These are phyloP conservation scores for Thunnus albacares DNA, from an alignment of 2,797 vertebrate species.

Conservation along the genomic window DNA sequence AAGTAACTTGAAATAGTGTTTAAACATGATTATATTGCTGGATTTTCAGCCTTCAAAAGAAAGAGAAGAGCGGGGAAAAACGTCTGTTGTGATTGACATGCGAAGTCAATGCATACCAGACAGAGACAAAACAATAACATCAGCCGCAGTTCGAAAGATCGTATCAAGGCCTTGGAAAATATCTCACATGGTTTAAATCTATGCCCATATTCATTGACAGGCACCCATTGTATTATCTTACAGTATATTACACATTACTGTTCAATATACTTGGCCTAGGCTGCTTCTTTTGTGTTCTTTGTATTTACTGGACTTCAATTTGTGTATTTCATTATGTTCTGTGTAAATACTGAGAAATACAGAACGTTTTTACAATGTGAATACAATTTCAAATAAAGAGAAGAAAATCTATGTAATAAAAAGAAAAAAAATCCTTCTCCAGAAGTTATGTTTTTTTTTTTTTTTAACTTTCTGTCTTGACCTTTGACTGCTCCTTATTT, in stretches of 20 bases:
- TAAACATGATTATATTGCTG: conserved; percentile 50
- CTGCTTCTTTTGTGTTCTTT: conserved; percentile 12
- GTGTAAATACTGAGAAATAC: conserved; percentile 21
- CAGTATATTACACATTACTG: conserved; percentile 44
- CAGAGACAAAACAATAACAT: conserved; percentile 80
- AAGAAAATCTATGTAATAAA: neutral
- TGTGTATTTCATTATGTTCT: neutral
- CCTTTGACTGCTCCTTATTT: conserved; percentile 67
- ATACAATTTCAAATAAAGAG: neutral
- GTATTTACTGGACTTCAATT: conserved; percentile 6
- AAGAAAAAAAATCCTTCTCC: neutral
- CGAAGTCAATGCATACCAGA: conserved; percentile 69
- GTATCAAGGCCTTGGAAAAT: conserved; percentile 67
- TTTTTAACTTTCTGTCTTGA: conserved; percentile 33
- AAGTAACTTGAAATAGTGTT: conserved; percentile 52
- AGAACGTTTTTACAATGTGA: neutral
- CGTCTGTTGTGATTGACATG: conserved; percentile 64
- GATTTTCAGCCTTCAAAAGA: conserved; percentile 57
- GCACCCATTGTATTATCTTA: conserved; percentile 50
- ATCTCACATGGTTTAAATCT: conserved; percentile 76
- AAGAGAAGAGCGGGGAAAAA: neutral
- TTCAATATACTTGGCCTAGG: conserved; percentile 20
- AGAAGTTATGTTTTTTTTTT: conserved; percentile 14
- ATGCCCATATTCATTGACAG: conserved; percentile 56
- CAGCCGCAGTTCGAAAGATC: conserved; percentile 68